Evolutionary conservation across 2,888 invertebrate species (phyloP).

Genomic region (Criorhina ranunculi): DNA sequence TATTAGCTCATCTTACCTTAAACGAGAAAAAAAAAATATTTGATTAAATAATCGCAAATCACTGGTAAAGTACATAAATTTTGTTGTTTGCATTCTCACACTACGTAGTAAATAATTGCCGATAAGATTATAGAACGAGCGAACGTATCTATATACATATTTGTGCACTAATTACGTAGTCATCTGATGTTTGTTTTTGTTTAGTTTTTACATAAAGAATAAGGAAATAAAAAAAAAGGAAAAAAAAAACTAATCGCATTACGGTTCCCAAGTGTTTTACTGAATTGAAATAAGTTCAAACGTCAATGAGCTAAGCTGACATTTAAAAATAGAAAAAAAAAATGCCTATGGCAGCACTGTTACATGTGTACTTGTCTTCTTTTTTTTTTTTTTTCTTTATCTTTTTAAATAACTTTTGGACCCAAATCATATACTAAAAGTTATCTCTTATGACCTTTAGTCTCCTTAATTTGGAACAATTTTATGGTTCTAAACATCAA

Average conservation of each 20-base stretch:
- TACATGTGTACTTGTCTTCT: neutral
- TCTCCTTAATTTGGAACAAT: neutral
- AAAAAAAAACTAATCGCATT: slow-evolving; percentile 24
- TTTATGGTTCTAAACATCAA: slow-evolving; percentile 6
- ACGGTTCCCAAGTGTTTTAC: neutral
- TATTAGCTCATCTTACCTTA: slow-evolving; percentile 54
- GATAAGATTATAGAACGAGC: slow-evolving; percentile 6
- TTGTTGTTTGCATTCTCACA: slow-evolving; percentile 13
- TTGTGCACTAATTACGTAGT: slow-evolving; percentile 24
- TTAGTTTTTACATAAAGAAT: slow-evolving; percentile 11
- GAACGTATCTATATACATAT: slow-evolving; percentile 4
- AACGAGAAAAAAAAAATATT: slow-evolving; percentile 28
- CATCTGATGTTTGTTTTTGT: slow-evolving; percentile 19
- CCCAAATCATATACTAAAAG: neutral
- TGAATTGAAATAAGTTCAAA: slow-evolving; percentile 43
- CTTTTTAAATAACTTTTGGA: neutral
- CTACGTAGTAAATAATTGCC: slow-evolving; percentile 25
- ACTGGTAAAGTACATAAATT: slow-evolving; percentile 7
- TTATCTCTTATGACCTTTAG: slow-evolving; percentile 2
- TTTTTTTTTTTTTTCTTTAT: neutral
- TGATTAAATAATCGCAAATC: slow-evolving; percentile 16
- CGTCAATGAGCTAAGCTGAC: slow-evolving; percentile 34
- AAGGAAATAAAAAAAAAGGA: neutral
- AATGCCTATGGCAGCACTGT: neutral
- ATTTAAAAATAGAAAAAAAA: slow-evolving; percentile 26